Percentiles rank a stretch among this genome's conserved stretches.
phyloP scores from a whole-genome alignment of 2,113 vertebrate genomes.

The Centropristis striata region DNA sequence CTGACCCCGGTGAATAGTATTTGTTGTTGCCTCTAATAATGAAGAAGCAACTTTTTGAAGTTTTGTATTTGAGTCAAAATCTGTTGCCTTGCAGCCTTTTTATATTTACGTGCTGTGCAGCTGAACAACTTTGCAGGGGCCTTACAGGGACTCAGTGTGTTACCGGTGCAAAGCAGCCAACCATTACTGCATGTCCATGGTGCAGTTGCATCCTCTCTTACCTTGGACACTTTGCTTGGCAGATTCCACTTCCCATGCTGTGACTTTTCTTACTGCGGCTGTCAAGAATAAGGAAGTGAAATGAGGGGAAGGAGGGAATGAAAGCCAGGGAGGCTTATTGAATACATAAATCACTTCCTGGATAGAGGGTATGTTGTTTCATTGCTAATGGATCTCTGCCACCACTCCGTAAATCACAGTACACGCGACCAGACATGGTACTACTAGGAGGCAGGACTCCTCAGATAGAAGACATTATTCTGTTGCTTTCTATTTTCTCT shows the following conservation, averaged over 20 bases:
- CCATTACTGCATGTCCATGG: slow-evolving; percentile 18
- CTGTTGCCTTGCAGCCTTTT: background rate
- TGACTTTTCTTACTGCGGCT: slow-evolving; percentile 63
- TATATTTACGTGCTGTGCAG: background rate
- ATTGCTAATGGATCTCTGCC: slow-evolving; percentile 76
- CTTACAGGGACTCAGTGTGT: background rate
- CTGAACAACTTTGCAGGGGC: background rate
- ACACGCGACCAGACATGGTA: slow-evolving; percentile 38
- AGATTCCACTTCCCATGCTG: slow-evolving; percentile 47
- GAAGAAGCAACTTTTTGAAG: too few relatives aligned
- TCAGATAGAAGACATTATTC: slow-evolving; percentile 42
- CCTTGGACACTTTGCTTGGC: slow-evolving; percentile 40
- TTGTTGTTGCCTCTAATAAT: too few relatives aligned
- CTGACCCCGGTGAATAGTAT: too few relatives aligned
- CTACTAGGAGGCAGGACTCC: slow-evolving; percentile 49
- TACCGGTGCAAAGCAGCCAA: slow-evolving; percentile 18
- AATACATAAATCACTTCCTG: slow-evolving; percentile 80
- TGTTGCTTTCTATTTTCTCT: slow-evolving; percentile 50
- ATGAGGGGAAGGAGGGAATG: slow-evolving; percentile 62
- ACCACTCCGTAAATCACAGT: slow-evolving; percentile 70
- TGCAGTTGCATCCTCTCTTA: slow-evolving; percentile 33
- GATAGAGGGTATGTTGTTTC: slow-evolving; percentile 74
- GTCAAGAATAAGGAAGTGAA: slow-evolving; percentile 70
- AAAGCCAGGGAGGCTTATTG: slow-evolving; percentile 72
- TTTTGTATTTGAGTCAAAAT: background rate